phyloP scores from a whole-genome alignment of 2,797 vertebrate species.

The Pangasius mekongensis region DNA sequence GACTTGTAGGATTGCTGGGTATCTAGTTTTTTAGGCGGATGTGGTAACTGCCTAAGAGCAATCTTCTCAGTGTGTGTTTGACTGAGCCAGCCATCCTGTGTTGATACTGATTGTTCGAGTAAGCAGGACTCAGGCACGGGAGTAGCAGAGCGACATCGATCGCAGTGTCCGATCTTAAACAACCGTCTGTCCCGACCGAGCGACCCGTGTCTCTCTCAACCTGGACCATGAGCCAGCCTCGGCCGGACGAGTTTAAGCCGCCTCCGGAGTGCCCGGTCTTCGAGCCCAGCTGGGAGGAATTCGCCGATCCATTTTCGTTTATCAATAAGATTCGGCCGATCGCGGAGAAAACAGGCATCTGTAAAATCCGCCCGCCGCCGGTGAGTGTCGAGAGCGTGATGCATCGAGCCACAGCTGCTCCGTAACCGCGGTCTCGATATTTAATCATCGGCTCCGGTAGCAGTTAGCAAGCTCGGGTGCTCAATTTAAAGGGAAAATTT shows the following conservation, averaged over 20 bases:
- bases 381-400: constrained; percentile 78
- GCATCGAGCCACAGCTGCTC: constrained; percentile 29
- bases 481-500: constrained; percentile 80
- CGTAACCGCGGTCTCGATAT: constrained; percentile 37
- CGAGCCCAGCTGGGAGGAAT: constrained; percentile 97
- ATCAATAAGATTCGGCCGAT: constrained; percentile 98
- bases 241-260: constrained; percentile 89
- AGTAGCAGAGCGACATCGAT: constrained; percentile 54
- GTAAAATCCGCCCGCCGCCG: constrained; percentile 95
- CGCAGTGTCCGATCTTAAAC: constrained; percentile 46
- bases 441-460: constrained; percentile 7
- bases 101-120: constrained; percentile 72
- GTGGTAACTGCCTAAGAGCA: constrained; percentile 81
- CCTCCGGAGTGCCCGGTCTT: constrained; percentile 98
- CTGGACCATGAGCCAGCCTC: constrained; percentile 74
- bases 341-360: constrained; percentile 95
- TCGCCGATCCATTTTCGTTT: constrained; percentile 90
- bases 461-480: constrained; percentile 7
- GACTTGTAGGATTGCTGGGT: constrained; percentile 52
- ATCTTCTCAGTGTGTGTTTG: constrained; percentile 66
- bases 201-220: constrained; percentile 58
- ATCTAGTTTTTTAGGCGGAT: constrained; percentile 81
- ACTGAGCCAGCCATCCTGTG: constrained; percentile 58
- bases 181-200: constrained; percentile 56
- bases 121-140: constrained; percentile 64